Evolutionary conservation across 2,888 invertebrate species (phyloP), one percentile per base, ranked within the genome.

Genomic region (Melinaea menophilus): DNA sequence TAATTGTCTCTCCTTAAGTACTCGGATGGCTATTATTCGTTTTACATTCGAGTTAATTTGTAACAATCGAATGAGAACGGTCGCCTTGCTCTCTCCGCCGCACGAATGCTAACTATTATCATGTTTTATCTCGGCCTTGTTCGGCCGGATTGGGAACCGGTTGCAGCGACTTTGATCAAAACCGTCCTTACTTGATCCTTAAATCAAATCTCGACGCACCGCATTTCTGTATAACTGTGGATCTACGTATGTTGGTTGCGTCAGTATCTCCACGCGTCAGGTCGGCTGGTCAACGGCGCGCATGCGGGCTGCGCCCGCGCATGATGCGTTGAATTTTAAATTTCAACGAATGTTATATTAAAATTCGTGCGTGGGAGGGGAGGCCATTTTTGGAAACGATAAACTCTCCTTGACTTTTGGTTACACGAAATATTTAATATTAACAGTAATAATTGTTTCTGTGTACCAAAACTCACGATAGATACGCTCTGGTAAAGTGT

Each of bases 61-160:
- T 66, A 60, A 58, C 59, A 33, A 62, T 55, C 55, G 57, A 64
- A 64, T 55, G 55, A 46, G 55, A 35, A 66, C 33, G 48, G 33
- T 54, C 13, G 55, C 46, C 51, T 11, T 56, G 48, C 47, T 66
- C 56, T 74, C 71, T 71, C 65, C 68, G 61, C 64, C 70, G 73
- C 71, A 78, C 78, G 74, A 79, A 79, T 77, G 75, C 79, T 78
- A 78, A 69, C 64, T 67, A 69, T 80, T 80, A 81, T 82, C 81
- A 77, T 77, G 72, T 72, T 72, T 79, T 82, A 86, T 82, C 82
- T 76, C 74, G 77, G 76, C 76, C 80, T 79, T 78, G 82, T 76
- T 73, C 68, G 71, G 77, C 73, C 77, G 74, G 80, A 72, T 73
- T 74, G 72, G 76, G 80, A 88, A 89, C 90, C 88, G 89, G 89